phyloP scores from a whole-genome alignment of 2,113 vertebrate genomes.

The Nerophis lumbriciformis region DNA sequence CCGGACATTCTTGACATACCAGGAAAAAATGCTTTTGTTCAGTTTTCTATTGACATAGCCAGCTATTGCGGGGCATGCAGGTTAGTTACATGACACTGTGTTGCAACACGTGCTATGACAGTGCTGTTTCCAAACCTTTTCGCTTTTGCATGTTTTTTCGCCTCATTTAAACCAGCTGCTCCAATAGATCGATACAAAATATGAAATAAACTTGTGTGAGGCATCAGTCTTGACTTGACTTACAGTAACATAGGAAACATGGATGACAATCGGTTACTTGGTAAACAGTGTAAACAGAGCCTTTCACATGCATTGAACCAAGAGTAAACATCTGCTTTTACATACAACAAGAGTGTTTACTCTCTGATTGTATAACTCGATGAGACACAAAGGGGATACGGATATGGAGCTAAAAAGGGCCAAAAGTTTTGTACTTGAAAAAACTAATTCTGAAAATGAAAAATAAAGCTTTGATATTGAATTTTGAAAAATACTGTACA shows the following conservation, averaged over 20 bases:
- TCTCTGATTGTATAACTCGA: background rate
- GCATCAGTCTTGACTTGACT: background rate
- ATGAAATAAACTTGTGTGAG: background rate
- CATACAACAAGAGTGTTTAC: background rate
- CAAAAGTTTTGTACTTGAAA: too few species aligned
- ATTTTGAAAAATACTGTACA: too few species aligned
- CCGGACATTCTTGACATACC: conserved; percentile 65
- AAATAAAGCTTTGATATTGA: too few species aligned
- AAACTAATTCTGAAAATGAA: too few species aligned
- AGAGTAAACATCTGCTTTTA: background rate
- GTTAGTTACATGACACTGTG: conserved; percentile 25
- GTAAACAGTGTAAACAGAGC: background rate
- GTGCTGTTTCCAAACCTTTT: conserved; percentile 9
- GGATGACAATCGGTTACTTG: background rate
- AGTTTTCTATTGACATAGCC: conserved; percentile 37
- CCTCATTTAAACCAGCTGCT: background rate
- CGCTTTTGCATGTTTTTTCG: background rate
- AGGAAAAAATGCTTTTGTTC: conserved; percentile 53
- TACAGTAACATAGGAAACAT: too few species aligned
- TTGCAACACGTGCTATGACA: conserved; percentile 13
- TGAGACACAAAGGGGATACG: too few species aligned
- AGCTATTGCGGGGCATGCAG: conserved; percentile 21
- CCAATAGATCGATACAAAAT: background rate
- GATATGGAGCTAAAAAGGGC: too few species aligned
- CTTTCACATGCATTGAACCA: background rate